Percentiles rank a stretch among this genome's conserved stretches.
phyloP scores from a whole-genome alignment of 1,140 invertebrate species.

The Bombus fervidus region DNA sequence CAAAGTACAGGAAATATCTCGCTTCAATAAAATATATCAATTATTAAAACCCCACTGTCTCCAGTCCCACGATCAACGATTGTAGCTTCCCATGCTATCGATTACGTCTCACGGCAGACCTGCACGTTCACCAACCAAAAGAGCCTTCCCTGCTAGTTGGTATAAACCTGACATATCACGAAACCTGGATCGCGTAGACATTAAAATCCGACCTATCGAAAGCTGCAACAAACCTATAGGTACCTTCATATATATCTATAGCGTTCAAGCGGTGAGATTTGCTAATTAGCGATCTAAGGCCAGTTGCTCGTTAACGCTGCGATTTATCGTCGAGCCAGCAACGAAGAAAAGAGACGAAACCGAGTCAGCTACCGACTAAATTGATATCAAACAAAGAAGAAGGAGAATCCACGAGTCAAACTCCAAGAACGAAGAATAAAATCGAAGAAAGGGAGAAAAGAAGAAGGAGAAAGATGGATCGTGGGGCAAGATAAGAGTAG shows the following conservation, averaged over 20 bases:
- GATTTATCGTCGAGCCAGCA: conserved; percentile 18
- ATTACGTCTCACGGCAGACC: conserved; percentile 7
- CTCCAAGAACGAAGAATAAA: neutral
- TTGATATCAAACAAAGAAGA: neutral
- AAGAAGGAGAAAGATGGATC: neutral
- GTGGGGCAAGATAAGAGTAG: neutral
- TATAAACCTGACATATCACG: conserved; percentile 29
- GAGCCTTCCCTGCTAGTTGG: too few species aligned
- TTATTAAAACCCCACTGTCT: neutral
- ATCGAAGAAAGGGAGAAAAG: neutral
- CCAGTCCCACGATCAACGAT: neutral
- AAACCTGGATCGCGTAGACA: neutral
- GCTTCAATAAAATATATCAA: neutral
- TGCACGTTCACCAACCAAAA: neutral
- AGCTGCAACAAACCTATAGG: neutral
- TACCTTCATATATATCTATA: neutral
- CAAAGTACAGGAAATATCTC: neutral
- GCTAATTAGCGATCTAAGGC: conserved; percentile 42
- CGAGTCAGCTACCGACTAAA: neutral
- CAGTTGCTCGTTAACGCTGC: conserved; percentile 15
- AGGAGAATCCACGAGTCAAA: neutral
- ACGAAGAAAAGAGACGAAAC: neutral
- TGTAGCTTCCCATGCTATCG: conserved; percentile 6
- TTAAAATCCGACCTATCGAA: conserved; percentile 31
- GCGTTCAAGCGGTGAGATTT: neutral